Evolutionary conservation across 2,888 invertebrate species (phyloP).

Genomic region (Troglohyphantes excavatus): DNA sequence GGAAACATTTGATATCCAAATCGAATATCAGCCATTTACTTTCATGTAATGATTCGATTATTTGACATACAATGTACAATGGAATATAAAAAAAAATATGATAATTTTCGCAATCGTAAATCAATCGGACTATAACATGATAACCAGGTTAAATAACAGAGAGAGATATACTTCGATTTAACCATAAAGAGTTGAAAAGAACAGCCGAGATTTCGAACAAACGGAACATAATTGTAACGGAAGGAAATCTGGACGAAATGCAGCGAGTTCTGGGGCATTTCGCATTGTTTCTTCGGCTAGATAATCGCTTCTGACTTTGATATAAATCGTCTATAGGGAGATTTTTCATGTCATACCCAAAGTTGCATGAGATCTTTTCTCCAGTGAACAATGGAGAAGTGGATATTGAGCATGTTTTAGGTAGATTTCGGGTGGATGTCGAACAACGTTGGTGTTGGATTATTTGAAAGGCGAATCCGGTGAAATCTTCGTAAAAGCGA

Average conservation of each 20-base stretch:
- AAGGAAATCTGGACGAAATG: neutral
- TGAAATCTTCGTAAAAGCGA: slow-evolving; percentile 28
- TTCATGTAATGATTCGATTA: no score
- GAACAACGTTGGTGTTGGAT: neutral
- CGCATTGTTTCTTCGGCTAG: slow-evolving; percentile 15
- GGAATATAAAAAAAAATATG: neutral
- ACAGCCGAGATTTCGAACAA: neutral
- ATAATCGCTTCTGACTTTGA: slow-evolving; percentile 6
- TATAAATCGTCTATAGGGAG: neutral
- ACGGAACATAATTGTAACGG: slow-evolving; percentile 7
- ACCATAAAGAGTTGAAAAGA: neutral
- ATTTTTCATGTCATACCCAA: neutral
- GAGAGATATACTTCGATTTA: neutral
- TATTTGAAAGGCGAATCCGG: neutral
- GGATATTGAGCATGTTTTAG: neutral
- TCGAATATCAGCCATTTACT: no score
- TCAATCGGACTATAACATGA: neutral
- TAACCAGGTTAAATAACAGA: neutral
- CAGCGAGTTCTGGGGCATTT: slow-evolving; percentile 19
- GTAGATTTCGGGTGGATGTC: neutral
- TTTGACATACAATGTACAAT: neutral
- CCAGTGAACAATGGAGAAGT: slow-evolving; percentile 15
- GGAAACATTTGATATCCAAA: no score
- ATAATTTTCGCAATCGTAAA: neutral
- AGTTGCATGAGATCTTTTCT: slow-evolving; percentile 7